Conservation (phyloP, 2,113 vertebrate species). For the Actenoides hombroni region DNA sequence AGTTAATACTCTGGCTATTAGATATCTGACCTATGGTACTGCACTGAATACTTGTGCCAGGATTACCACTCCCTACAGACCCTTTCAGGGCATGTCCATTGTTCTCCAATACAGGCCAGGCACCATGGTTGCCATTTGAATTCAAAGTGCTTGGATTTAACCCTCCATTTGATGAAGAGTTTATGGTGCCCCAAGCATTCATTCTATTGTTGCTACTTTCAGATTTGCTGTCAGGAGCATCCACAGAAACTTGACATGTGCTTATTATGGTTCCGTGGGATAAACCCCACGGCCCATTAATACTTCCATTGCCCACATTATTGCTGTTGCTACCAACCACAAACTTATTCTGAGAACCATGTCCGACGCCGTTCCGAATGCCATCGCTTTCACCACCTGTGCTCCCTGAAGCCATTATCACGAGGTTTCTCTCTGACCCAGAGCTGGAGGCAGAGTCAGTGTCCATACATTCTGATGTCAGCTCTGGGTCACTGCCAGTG, state of each 20-base stretch:
- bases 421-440: conserved; percentile 89
- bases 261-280: conserved; percentile 82
- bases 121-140: conserved; percentile 94
- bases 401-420: conserved; percentile 82
- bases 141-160: conserved; percentile 95
- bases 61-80: conserved; percentile 79
- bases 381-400: conserved; percentile 81
- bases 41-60: conserved; percentile 83
- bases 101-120: conserved; percentile 90
- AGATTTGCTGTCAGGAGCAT: conserved; percentile 81
- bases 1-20: conserved; percentile 86
- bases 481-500: conserved; percentile 87
- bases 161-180: conserved; percentile 88
- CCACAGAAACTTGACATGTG: conserved; percentile 85
- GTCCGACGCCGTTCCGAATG: conserved; percentile 84
- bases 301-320: conserved; percentile 88
- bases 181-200: conserved; percentile 85
- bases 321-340: conserved; percentile 88
- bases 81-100: conserved; percentile 88
- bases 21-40: conserved; percentile 84
- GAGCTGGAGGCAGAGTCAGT: conserved; percentile 91
- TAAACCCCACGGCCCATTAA: conserved; percentile 81
- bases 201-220: conserved; percentile 83
- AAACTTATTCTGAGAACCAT: conserved; percentile 82
- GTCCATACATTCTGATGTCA: conserved; percentile 93